Base-by-base conservation (phyloP, 2,797 vertebrate species). In the Paramormyrops hopkinsi region DNA sequence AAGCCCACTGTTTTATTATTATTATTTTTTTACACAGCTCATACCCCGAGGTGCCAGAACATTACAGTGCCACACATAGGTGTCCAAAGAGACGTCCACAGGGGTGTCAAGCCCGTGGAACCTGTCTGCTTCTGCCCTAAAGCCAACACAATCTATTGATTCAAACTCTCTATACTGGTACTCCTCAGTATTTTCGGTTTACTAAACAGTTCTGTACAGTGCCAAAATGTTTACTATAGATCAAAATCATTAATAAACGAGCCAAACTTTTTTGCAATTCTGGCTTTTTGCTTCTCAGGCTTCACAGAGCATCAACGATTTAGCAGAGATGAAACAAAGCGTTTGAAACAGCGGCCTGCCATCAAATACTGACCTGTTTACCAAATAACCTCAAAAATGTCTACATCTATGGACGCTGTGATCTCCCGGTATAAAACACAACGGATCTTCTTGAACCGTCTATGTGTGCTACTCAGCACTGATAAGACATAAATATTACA, bases 91-190 rank as follows among this genome's bases (percentile, higher is more conserved):
- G 91, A 94, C 88, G 73, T 19, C 53, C 8, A 14, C 48, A 87
- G 69, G 84, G 33, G 69, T 37, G 91, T 92, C 92, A 94, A 92
- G 90, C 62, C 92, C 85, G 62, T 91, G 51, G 88, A 89, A 92
- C 89, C 90, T 91, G 87, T 83, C 22, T 83, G 14, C 19, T 65
- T 89, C 53, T 62, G 82, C 22, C 83, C 19, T 44, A 84, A 19
- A 53, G 48, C 51, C 17, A 44, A 25, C 33, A 25, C 12, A 76
- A 53, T 85, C 90, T 79, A 25, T 88, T 76, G 56, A 90, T 92
- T 92, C 90, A 92, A 88, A 73, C 33, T 79, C 50, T 59, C 29
- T 46, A 33, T 79, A 25, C 41, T 82, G 29, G 4, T 87, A 41
- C 25, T 41, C 84, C 50, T 56, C 84, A 41, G 25, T 9, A 54